Evolutionary conservation across 2,113 vertebrate genomes (phyloP).

Genomic region (Pica pica): DNA sequence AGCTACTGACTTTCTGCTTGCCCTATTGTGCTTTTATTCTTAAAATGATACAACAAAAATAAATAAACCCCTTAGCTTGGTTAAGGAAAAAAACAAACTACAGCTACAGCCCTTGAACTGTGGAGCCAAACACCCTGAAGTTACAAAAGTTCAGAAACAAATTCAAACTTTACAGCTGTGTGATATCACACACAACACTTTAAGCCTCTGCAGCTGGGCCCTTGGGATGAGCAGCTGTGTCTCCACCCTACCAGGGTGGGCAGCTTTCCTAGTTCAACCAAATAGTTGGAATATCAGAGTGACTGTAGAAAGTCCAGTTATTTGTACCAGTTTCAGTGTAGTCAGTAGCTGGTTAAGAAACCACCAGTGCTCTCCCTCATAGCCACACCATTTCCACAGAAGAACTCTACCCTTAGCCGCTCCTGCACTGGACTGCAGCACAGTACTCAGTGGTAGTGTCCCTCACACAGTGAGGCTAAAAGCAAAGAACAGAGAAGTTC

Average conservation of each 20-base stretch:
- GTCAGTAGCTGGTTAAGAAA: background rate
- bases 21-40: background rate
- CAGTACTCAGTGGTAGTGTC: background rate
- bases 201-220: background rate
- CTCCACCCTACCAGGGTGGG: background rate
- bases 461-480: background rate
- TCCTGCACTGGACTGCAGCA: background rate
- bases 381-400: background rate
- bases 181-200: background rate
- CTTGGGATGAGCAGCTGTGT: background rate
- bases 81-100: background rate
- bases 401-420: background rate
- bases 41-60: background rate
- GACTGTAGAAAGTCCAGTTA: background rate
- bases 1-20: background rate
- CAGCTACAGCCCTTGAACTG: background rate
- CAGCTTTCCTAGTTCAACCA: background rate
- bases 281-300: background rate
- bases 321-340: background rate
- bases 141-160: background rate
- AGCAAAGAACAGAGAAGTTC: background rate
- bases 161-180: background rate
- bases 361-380: background rate
- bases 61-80: background rate
- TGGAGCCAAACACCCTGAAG: background rate